These are phyloP conservation scores for Erpornis zantholeuca DNA, from an alignment of 2,113 vertebrate genomes.

Conservation along the genomic window DNA sequence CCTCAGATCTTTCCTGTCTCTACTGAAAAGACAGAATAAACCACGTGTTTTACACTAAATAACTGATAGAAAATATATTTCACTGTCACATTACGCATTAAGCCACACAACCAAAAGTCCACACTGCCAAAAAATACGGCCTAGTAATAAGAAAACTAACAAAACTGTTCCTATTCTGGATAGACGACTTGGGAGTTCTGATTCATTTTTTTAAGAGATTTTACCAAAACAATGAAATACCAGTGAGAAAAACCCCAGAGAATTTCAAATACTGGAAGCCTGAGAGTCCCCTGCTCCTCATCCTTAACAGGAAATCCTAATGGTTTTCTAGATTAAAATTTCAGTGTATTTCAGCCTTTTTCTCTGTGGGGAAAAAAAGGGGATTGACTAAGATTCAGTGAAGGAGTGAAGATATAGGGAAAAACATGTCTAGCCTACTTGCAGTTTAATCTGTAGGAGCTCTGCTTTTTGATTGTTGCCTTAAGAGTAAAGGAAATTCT, in stretches of 20 bases:
- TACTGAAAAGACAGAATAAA: constrained; percentile 52
- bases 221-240: background rate
- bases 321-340: background rate
- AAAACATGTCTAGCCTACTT: background rate
- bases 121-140: background rate
- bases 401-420: background rate
- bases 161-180: background rate
- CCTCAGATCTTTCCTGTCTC: background rate
- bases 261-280: background rate
- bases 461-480: background rate
- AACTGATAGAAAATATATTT: background rate
- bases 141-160: background rate
- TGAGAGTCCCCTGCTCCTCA: background rate
- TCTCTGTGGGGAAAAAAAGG: background rate
- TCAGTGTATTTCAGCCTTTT: background rate
- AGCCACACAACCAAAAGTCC: background rate
- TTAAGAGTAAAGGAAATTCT: background rate
- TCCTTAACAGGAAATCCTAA: background rate
- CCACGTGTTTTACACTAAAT: background rate
- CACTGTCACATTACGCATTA: background rate
- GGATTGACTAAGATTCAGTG: background rate
- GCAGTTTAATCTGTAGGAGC: background rate
- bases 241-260: background rate
- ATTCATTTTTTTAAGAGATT: background rate
- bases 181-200: background rate